Evolutionary conservation across 2,888 invertebrate species (phyloP).

Genomic region (Lithosia quadra): DNA sequence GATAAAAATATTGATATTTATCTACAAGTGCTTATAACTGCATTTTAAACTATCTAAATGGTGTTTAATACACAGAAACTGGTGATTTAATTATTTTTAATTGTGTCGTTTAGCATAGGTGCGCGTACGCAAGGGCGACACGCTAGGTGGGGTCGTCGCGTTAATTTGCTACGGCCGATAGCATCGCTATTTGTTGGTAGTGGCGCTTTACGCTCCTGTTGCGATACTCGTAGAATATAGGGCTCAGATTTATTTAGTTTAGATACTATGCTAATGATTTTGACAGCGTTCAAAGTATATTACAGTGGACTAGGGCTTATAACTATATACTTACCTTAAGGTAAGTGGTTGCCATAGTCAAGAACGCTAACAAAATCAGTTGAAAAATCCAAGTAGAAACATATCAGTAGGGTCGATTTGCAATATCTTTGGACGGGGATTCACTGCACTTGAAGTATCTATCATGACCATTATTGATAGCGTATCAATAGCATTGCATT

Average conservation of each 20-base stretch:
- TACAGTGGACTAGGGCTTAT: background rate
- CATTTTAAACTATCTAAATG: constrained; percentile 5
- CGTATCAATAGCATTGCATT: background rate
- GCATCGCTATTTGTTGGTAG: constrained; percentile 47
- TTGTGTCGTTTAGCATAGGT: constrained; percentile 35
- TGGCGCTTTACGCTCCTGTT: constrained; percentile 53
- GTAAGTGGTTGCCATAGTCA: background rate
- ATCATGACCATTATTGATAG: background rate
- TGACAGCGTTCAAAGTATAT: background rate
- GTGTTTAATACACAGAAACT: constrained; percentile 10
- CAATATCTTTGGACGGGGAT: background rate
- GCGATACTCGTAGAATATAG: constrained; percentile 30
- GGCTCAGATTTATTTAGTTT: constrained; percentile 11
- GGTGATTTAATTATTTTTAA: constrained; percentile 33
- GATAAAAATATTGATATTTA: constrained; percentile 10
- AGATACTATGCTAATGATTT: background rate
- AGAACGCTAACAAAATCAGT: background rate
- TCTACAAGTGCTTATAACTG: constrained; percentile 8
- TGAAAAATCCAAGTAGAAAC: background rate
- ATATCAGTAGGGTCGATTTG: too few relatives aligned
- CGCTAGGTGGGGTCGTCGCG: constrained; percentile 53
- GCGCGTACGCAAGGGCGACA: constrained; percentile 54
- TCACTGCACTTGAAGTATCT: background rate
- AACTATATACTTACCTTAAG: background rate
- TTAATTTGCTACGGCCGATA: constrained; percentile 61